Evolutionary conservation across 2,888 invertebrate species (phyloP).

Genomic region (Aethes cnicana): DNA sequence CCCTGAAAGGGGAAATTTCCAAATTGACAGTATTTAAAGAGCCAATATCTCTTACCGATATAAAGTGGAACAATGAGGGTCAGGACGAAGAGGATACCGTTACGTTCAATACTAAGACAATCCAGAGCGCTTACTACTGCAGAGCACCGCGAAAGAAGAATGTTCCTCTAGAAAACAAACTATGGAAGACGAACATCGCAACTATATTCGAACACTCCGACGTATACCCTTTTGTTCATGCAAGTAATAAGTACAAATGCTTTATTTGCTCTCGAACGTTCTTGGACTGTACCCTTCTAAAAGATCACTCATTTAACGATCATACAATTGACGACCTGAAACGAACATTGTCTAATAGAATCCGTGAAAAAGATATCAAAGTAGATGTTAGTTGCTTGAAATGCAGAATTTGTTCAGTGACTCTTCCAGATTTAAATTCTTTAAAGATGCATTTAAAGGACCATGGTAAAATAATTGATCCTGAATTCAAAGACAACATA

Average conservation of each 20-base stretch:
- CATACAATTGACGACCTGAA: constrained; percentile 53
- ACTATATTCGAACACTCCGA: constrained; percentile 57
- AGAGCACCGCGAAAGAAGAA: constrained; percentile 33
- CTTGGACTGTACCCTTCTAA: constrained; percentile 48
- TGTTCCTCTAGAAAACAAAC: constrained; percentile 34
- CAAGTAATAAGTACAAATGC: constrained; percentile 63
- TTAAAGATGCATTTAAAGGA: constrained; percentile 58
- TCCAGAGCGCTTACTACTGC: constrained; percentile 37
- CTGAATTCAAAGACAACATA: constrained; percentile 54
- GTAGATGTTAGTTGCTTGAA: constrained; percentile 58
- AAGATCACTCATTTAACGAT: constrained; percentile 47
- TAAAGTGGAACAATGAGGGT: constrained; percentile 38
- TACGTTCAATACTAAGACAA: constrained; percentile 48
- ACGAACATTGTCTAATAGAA: constrained; percentile 49
- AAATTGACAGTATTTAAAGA: constrained; percentile 48
- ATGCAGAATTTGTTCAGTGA: constrained; percentile 56
- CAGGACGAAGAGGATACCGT: constrained; percentile 35
- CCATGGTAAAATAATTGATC: constrained; percentile 54
- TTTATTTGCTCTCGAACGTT: constrained; percentile 54
- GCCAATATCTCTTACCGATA: constrained; percentile 50
- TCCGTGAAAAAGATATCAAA: constrained; percentile 57
- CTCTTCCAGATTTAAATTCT: constrained; percentile 42
- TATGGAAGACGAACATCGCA: constrained; percentile 58
- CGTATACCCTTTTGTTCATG: constrained; percentile 63
- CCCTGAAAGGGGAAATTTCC: constrained; percentile 23